Percentiles rank a stretch among this genome's conserved stretches.
Evolutionary conservation across 2,113 vertebrate species (phyloP).

Genomic region (Sceloporus tristichus): DNA sequence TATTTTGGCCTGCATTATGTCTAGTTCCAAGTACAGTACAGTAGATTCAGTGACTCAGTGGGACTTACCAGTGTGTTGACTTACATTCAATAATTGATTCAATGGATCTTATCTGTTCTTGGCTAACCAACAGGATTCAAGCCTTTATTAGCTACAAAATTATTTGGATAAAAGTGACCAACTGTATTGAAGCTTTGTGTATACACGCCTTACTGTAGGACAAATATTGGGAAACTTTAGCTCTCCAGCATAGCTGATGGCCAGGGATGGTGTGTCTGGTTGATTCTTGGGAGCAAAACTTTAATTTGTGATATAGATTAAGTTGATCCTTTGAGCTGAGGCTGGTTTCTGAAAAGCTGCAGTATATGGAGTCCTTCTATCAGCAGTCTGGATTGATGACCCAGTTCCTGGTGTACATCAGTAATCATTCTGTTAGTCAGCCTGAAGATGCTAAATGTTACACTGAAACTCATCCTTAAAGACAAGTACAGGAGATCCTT

Average conservation of each 20-base stretch:
- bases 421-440: background rate
- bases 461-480: background rate
- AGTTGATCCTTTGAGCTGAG: background rate
- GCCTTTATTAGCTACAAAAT: background rate
- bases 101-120: no score
- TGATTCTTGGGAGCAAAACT: background rate
- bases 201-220: background rate
- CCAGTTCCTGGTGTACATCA: background rate
- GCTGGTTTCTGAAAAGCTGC: background rate
- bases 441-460: background rate
- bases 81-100: no score
- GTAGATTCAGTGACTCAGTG: no score
- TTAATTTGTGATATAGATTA: background rate
- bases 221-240: background rate
- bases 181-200: no score
- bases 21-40: no score
- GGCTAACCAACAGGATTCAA: no score
- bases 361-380: background rate
- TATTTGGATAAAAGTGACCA: constrained; percentile 8
- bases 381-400: background rate
- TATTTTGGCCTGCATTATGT: background rate
- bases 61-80: no score
- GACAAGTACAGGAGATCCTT: background rate
- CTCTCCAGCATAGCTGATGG: background rate
- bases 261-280: background rate